Evolutionary conservation across 2,888 invertebrate species (phyloP).

Genomic region (Eulithis prunata): DNA sequence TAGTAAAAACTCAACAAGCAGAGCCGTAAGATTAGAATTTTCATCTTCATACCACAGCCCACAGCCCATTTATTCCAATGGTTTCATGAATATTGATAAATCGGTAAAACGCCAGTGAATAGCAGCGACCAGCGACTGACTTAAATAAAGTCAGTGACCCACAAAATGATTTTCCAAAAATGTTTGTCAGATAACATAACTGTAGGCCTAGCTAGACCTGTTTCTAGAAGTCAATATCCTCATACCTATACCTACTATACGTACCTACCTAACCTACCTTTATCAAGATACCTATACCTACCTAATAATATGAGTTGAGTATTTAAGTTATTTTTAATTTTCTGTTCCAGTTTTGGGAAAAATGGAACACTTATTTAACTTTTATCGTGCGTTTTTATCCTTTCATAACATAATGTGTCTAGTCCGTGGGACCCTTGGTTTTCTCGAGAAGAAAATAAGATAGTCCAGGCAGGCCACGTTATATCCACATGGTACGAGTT

Average conservation of each 20-base stretch:
- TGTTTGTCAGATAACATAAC: slow-evolving; percentile 55
- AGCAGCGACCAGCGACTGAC: slow-evolving; percentile 8
- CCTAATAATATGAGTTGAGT: neutral
- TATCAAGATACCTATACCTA: neutral
- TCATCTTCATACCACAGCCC: too few relatives aligned
- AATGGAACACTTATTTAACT: too few relatives aligned
- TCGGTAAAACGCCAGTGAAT: neutral
- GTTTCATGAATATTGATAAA: slow-evolving; percentile 15
- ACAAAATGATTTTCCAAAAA: slow-evolving; percentile 16
- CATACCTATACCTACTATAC: slow-evolving; percentile 29
- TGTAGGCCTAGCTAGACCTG: slow-evolving; percentile 57
- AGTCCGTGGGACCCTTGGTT: too few relatives aligned
- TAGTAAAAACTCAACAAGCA: too few relatives aligned
- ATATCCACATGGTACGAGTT: too few relatives aligned
- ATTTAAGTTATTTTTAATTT: too few relatives aligned
- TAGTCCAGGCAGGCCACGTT: too few relatives aligned
- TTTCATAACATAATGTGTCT: too few relatives aligned
- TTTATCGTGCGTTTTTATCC: too few relatives aligned
- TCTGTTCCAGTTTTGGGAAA: too few relatives aligned
- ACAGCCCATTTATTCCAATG: neutral
- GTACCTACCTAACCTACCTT: neutral
- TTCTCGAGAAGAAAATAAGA: too few relatives aligned
- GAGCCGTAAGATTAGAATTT: too few relatives aligned
- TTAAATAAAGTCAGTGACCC: slow-evolving; percentile 27
- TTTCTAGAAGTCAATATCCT: slow-evolving; percentile 68